Evolutionary conservation across 2,113 vertebrate genomes (phyloP).

Genomic region (Todiramphus saurophagus): DNA sequence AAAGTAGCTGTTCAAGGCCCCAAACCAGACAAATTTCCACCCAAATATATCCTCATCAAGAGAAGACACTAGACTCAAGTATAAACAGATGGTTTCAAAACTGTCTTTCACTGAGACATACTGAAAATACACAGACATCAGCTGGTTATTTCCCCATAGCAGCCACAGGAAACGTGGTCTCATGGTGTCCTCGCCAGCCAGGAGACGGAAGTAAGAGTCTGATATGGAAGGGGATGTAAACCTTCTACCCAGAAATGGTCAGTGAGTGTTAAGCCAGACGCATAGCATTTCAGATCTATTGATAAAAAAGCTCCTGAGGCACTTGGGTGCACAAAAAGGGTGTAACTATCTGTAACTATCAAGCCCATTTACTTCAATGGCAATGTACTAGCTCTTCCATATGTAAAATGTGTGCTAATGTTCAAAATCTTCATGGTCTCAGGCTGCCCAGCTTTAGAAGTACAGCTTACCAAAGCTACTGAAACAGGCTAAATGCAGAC

Average conservation of each 20-base stretch:
- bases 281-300: not conserved
- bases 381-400: not conserved
- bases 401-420: not conserved
- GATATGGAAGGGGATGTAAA: not conserved
- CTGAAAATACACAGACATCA: conserved; percentile 15
- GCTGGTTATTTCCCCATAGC: not conserved
- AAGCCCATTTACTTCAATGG: not conserved
- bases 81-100: conserved; percentile 14
- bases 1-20: not conserved
- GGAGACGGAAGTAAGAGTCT: not conserved
- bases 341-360: not conserved
- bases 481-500: not conserved
- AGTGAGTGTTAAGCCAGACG: not conserved
- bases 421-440: not conserved
- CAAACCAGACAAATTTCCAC: not conserved
- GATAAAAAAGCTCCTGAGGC: not conserved
- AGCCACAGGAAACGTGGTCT: not conserved
- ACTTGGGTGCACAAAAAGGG: not conserved
- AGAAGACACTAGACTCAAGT: not conserved
- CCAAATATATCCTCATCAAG: not conserved
- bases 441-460: not conserved
- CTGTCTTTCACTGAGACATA: not conserved
- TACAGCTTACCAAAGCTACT: not conserved
- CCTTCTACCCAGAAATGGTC: not conserved
- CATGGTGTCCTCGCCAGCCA: not conserved